Conservation (phyloP, 2,797 vertebrate species). For the Chelmon rostratus region DNA sequence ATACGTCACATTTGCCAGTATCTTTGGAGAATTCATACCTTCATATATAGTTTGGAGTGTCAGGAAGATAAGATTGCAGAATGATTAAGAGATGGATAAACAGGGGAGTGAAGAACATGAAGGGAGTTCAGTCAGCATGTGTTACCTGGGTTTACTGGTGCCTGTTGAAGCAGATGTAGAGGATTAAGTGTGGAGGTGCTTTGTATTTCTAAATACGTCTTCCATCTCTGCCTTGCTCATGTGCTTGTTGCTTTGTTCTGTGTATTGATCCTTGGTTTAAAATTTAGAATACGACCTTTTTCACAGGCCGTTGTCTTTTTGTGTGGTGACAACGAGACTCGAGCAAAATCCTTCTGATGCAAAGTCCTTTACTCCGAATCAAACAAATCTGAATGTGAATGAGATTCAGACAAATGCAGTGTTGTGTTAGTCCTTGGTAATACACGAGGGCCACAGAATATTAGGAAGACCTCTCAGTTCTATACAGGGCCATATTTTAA, state of each 20-base stretch:
- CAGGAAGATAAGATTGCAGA: not conserved
- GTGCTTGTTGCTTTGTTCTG: not conserved
- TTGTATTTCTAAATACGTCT: not conserved
- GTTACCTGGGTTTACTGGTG: not conserved
- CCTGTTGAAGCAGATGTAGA: not conserved
- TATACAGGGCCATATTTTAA: too few species aligned
- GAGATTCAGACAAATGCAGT: too few species aligned
- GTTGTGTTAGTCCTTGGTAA: too few species aligned
- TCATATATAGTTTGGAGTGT: not conserved
- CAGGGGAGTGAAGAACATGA: not conserved
- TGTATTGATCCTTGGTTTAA: not conserved
- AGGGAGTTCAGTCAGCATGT: not conserved
- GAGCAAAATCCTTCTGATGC: not conserved
- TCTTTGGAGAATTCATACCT: not conserved
- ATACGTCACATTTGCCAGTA: not conserved
- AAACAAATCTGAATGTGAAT: not conserved
- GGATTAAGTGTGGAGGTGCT: not conserved
- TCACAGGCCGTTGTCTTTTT: not conserved
- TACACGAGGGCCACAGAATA: too few species aligned
- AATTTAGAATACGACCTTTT: not conserved
- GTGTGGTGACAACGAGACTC: not conserved
- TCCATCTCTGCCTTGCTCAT: not conserved
- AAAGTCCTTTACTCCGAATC: not conserved
- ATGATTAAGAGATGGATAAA: not conserved
- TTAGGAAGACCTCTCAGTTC: too few species aligned